phyloP scores from a whole-genome alignment of 2,113 vertebrate species.

The Hystrix cristata region DNA sequence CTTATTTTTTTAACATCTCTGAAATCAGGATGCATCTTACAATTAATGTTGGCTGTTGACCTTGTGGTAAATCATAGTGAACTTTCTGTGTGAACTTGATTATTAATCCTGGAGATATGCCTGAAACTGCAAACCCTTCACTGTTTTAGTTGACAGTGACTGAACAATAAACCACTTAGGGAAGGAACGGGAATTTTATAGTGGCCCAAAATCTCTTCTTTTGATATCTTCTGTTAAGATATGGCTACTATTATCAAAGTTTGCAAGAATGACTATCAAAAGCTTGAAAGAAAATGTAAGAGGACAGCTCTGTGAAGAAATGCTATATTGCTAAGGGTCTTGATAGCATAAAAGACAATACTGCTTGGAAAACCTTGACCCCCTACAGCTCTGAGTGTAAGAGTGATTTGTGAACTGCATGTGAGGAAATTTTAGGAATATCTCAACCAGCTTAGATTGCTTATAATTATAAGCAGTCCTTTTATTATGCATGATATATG shows the following conservation, averaged over 20 bases:
- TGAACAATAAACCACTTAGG: neutral
- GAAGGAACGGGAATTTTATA: neutral
- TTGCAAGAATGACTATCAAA: slow-evolving; percentile 34
- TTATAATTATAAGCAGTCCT: neutral
- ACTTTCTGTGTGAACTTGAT: neutral
- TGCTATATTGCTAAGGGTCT: neutral
- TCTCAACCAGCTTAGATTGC: neutral
- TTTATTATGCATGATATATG: neutral
- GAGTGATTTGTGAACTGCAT: neutral
- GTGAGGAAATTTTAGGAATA: slow-evolving; percentile 36
- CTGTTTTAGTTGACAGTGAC: neutral
- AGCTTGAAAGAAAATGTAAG: slow-evolving; percentile 47
- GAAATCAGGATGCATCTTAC: neutral
- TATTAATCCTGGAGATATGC: neutral
- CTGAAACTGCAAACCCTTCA: neutral
- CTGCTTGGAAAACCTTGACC: neutral
- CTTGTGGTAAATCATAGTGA: neutral
- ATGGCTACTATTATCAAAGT: neutral
- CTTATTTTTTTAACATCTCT: neutral
- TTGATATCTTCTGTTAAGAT: slow-evolving; percentile 19
- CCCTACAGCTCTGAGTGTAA: neutral
- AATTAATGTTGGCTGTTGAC: neutral
- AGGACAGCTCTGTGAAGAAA: neutral
- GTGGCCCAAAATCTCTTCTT: neutral
- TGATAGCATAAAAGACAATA: neutral